phyloP scores from a whole-genome alignment of 2,888 invertebrate species.

The Willowsia nigromaculata region DNA sequence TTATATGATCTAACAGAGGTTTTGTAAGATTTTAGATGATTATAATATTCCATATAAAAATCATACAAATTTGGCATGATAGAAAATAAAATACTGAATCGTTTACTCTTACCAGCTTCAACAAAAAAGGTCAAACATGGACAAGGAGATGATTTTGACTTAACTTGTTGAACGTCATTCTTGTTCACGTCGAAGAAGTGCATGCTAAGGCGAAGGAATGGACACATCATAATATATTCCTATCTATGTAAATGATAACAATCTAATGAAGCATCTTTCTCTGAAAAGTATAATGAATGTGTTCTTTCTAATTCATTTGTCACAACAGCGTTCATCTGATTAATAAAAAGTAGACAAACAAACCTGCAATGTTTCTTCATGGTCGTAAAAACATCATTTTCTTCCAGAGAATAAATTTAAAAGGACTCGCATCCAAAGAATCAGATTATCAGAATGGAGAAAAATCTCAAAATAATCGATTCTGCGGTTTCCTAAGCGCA shows the following conservation, averaged over 20 bases:
- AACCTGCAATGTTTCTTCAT: neutral
- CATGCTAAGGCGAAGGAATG: neutral
- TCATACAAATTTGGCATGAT: constrained; percentile 13
- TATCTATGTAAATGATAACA: constrained; percentile 18
- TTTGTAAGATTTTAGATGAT: neutral
- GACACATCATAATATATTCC: neutral
- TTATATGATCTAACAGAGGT: neutral
- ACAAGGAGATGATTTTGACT: neutral
- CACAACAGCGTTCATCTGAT: constrained; percentile 2
- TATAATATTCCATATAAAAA: neutral
- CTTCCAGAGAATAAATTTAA: no score
- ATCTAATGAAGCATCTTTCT: constrained; percentile 18
- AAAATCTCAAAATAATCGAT: no score
- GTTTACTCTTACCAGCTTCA: neutral
- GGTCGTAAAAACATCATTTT: neutral
- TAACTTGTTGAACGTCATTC: constrained; percentile 5
- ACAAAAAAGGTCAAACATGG: constrained; percentile 8
- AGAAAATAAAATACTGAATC: neutral
- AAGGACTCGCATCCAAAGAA: no score
- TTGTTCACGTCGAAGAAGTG: neutral
- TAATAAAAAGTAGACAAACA: no score
- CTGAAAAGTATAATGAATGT: constrained; percentile 13
- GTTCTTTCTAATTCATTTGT: neutral
- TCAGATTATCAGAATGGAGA: no score
- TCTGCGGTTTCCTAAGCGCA: no score